These are phyloP conservation scores for Nyctalus aviator DNA, from an alignment of 2,797 vertebrate genomes.

Conservation along the genomic window DNA sequence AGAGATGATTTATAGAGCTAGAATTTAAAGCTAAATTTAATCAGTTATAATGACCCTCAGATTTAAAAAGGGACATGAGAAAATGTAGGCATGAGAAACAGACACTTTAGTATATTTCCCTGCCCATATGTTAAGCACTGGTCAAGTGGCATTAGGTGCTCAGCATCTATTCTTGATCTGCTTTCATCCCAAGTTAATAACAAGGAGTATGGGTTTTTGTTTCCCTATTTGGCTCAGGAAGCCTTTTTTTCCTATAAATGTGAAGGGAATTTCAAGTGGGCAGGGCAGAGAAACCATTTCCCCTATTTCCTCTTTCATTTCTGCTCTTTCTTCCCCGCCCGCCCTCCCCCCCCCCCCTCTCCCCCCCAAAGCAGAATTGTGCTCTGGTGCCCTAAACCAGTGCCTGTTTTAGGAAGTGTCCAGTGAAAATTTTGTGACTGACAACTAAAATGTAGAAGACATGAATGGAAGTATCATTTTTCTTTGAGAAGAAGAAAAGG, in stretches of 20 bases:
- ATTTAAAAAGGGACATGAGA: not conserved
- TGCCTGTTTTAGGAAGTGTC: too few species aligned
- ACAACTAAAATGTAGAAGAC: not conserved
- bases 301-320: not conserved
- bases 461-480: not conserved
- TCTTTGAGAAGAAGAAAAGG: not conserved
- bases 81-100: not conserved
- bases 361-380: not conserved
- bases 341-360: too few species aligned
- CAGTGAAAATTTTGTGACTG: not conserved
- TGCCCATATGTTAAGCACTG: not conserved
- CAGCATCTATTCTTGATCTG: not conserved
- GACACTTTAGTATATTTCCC: constrained; percentile 8
- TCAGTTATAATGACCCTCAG: not conserved
- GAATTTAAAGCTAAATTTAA: not conserved
- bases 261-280: not conserved
- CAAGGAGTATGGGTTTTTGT: not conserved
- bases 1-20: not conserved
- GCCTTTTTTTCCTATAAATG: not conserved
- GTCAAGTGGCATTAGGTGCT: not conserved
- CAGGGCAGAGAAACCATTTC: too few species aligned
- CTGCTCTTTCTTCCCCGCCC: not conserved
- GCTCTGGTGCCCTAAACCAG: not conserved
- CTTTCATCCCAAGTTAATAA: not conserved
- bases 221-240: not conserved